These are phyloP conservation scores for Pipistrellus pipistrellus DNA, from an alignment of 2,797 vertebrate species.

Conservation along the genomic window DNA sequence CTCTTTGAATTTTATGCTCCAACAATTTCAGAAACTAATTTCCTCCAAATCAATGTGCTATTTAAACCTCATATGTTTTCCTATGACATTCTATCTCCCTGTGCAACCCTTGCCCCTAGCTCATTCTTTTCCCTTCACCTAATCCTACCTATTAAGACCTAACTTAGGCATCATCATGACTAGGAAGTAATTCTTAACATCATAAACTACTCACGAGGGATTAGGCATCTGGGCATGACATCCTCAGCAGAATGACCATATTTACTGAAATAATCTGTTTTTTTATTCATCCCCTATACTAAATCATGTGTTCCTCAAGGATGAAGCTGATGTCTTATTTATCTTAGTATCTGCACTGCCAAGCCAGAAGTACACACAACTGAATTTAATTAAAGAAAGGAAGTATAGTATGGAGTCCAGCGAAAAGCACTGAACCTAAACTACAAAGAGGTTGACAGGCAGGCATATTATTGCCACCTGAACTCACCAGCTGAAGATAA, in stretches of 20 bases:
- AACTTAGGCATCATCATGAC: neutral
- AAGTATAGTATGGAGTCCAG: neutral
- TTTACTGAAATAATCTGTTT: constrained; percentile 41
- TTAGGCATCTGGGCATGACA: neutral
- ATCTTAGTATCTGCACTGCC: neutral
- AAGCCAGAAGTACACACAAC: neutral
- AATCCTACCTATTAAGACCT: neutral
- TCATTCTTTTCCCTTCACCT: neutral
- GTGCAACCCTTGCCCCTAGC: neutral
- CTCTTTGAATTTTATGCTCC: neutral
- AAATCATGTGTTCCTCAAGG: neutral
- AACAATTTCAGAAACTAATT: constrained; percentile 35
- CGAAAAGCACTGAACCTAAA: neutral
- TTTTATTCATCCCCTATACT: neutral
- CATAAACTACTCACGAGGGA: neutral
- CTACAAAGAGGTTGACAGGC: neutral
- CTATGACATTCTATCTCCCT: neutral
- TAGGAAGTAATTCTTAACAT: constrained; percentile 15
- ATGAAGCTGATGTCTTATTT: neutral
- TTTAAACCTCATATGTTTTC: neutral
- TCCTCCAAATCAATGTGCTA: neutral
- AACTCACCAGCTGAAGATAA: neutral
- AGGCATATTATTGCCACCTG: neutral
- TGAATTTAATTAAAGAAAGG: neutral
- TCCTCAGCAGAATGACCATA: neutral